These are phyloP conservation scores for Keiferia lycopersicella DNA, from an alignment of 2,888 invertebrate species.

Conservation along the genomic window DNA sequence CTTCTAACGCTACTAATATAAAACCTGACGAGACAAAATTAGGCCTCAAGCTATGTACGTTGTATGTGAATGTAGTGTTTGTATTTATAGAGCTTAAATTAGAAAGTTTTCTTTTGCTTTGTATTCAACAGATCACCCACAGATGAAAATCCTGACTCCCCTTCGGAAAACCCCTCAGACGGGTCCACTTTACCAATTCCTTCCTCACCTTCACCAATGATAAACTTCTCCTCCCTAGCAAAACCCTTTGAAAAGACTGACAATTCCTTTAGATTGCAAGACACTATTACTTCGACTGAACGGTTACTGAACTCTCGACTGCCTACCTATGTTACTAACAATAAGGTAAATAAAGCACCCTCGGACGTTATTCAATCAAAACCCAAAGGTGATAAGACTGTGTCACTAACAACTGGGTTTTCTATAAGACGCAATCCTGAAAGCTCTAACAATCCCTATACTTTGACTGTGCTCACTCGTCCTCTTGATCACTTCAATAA, in stretches of 20 bases:
- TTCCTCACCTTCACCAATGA: conserved; percentile 53
- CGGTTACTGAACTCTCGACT: conserved; percentile 52
- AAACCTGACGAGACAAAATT: conserved; percentile 29
- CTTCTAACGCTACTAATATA: conserved; percentile 42
- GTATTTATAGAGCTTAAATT: conserved; percentile 59
- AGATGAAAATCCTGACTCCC: conserved; percentile 73
- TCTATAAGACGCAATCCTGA: conserved; percentile 69
- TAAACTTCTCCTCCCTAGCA: conserved; percentile 72
- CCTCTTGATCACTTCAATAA: conserved; percentile 58
- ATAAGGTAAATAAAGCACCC: conserved; percentile 50
- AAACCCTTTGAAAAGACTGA: conserved; percentile 78
- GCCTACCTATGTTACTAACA: conserved; percentile 60
- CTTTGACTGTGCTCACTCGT: conserved; percentile 68
- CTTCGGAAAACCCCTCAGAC: conserved; percentile 70
- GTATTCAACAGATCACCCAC: conserved; percentile 81
- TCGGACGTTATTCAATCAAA: conserved; percentile 54
- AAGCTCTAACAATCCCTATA: conserved; percentile 70
- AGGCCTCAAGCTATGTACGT: conserved; percentile 28
- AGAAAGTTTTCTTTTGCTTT: conserved; percentile 77
- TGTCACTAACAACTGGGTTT: conserved; percentile 76
- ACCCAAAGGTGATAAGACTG: conserved; percentile 58
- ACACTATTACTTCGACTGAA: conserved; percentile 63
- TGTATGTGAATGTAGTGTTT: conserved; percentile 27
- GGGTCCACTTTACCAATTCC: conserved; percentile 54
- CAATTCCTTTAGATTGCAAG: conserved; percentile 62